Base-by-base conservation (phyloP, 2,888 invertebrate genomes). In the Noctua comes region DNA sequence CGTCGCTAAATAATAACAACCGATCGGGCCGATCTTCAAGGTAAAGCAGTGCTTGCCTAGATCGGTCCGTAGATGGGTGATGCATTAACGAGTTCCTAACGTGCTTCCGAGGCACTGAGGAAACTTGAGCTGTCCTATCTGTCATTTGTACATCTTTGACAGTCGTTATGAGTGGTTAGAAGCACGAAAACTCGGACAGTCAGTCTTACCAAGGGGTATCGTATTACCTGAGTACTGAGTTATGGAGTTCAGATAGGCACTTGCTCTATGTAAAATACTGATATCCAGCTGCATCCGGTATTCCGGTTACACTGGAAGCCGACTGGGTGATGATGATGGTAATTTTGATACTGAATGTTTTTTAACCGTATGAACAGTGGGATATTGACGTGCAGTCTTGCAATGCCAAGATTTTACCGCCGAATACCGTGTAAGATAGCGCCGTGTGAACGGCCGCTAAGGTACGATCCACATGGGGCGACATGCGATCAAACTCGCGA, bases 401-500 rank as follows among this genome's bases (percentile, higher is more conserved):
- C 16, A n/a, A 3, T 43, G 8, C 16, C n/a, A 24, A n/a, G 0
- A n/a, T 43, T 8, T 65, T n/a, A n/a, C 40, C 24, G 13, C 16
- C 16, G 43, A 66, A 66, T 66, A n/a, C 43, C 16, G 43, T 43
- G 3, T 7, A 66, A 43, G 16, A 66, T 66, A 66, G n/a, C 66
- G n/a, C 16, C 8, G 16, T n/a, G 43, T 66, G 66, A 66, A 66
- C 66, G 8, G 10, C 18, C 66, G n/a, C n/a, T 43, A 82, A 89
- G 86, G 85, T 46, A 62, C 48, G 72, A 71, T 79, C 36, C 88
- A 87, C 80, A 86, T 57, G 72, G 66, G 65, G 78, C 83, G 80
- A 75, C 77, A 59, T 57, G 79, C 81, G 80, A 79, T 87, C 77
- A 74, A 69, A 66, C 68, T 43, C 68, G 70, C 68, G 66, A 40